Conservation (phyloP, 2,888 invertebrate genomes). For the Limnephilus marmoratus region DNA sequence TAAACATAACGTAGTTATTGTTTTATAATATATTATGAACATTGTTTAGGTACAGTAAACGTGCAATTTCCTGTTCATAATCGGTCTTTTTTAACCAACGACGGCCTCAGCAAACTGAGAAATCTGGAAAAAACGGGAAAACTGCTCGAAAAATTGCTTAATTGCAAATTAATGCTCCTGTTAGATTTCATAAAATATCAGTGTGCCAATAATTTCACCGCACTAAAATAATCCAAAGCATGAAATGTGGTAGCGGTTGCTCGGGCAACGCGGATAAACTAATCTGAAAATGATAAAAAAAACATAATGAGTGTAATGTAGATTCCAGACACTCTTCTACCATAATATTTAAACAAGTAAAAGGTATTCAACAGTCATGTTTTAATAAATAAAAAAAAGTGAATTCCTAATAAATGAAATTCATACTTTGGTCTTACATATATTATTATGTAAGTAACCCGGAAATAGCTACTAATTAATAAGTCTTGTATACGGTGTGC, state of each 20-base stretch:
- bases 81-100: not conserved
- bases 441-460: not conserved
- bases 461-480: no score
- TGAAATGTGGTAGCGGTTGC: not conserved
- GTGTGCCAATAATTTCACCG: not conserved
- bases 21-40: no score
- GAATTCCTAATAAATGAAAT: not conserved
- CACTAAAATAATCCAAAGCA: not conserved
- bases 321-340: no score
- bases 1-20: not conserved
- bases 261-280: not conserved
- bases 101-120: no score
- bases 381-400: not conserved
- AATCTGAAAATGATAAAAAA: not conserved
- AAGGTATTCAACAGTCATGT: no score
- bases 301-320: no score
- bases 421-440: not conserved
- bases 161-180: not conserved
- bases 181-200: not conserved
- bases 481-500: not conserved
- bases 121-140: no score
- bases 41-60: no score
- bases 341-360: no score
- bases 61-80: no score
- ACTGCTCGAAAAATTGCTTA: not conserved